Evolutionary conservation across 1,140 invertebrate species (phyloP).

Genomic region (Pygmarrhopalites habei): DNA sequence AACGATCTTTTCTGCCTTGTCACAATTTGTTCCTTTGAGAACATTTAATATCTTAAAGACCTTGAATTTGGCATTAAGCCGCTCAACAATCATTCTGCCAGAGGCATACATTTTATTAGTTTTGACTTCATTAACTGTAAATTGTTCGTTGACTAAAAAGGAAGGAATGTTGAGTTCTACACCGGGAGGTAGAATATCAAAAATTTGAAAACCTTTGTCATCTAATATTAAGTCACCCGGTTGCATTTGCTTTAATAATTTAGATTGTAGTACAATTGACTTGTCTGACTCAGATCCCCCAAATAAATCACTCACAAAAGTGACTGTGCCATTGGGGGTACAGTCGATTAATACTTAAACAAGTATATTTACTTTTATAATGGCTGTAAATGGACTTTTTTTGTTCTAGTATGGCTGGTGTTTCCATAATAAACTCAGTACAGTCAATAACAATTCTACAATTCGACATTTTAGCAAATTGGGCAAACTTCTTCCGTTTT

Average conservation of each 20-base stretch:
- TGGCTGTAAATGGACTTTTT: conserved; percentile 2
- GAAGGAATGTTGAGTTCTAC: conserved; percentile 6
- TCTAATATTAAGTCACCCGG: conserved; percentile 10
- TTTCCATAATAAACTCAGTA: conserved; percentile 8
- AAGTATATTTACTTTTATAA: conserved; percentile 5
- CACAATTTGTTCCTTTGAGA: not conserved
- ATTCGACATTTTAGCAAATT: not conserved
- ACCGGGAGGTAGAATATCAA: conserved; percentile 6
- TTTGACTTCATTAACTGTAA: not conserved
- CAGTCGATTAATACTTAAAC: conserved; percentile 9
- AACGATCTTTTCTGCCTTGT: not conserved
- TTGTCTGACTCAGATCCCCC: conserved; percentile 16
- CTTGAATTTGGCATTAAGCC: conserved; percentile 11
- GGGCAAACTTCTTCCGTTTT: not conserved
- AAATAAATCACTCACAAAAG: conserved; percentile 8
- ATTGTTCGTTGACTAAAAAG: not conserved
- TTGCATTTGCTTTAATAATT: not conserved
- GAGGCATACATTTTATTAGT: not conserved
- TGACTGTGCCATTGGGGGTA: conserved; percentile 5
- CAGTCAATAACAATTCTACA: conserved; percentile 8
- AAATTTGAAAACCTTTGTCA: conserved; percentile 15
- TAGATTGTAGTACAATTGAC: not conserved
- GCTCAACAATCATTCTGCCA: conserved; percentile 10
- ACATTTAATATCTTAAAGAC: conserved; percentile 8
- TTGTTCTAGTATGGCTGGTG: not conserved